A percentile compares a stretch with the other conserved stretches of the same genome.
phyloP scores from a whole-genome alignment of 2,888 invertebrate genomes.

The Dasypogon diadema region DNA sequence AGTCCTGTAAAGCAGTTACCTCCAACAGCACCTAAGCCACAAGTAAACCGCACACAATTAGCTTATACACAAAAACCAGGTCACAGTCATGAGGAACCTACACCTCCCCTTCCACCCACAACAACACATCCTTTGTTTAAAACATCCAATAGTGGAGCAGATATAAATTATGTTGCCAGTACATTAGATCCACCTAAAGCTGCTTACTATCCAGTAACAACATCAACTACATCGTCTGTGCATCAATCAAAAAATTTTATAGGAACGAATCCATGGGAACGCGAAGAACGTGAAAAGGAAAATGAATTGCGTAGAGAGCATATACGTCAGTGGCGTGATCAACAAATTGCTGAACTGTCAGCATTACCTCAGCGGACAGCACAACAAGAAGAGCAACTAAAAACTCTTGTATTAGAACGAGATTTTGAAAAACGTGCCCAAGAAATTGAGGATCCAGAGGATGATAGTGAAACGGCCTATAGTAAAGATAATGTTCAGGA shows the following conservation, averaged over 20 bases:
- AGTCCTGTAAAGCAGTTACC: conserved; percentile 71
- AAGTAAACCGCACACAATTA: conserved; percentile 62
- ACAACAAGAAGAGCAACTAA: conserved; percentile 88
- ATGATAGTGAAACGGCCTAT: conserved; percentile 72
- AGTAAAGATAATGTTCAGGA: conserved; percentile 70
- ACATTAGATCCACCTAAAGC: conserved; percentile 81
- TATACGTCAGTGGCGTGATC: conserved; percentile 84
- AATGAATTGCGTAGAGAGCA: conserved; percentile 80
- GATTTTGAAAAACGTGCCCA: conserved; percentile 94
- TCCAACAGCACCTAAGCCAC: conserved; percentile 73
- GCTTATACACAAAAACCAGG: conserved; percentile 53
- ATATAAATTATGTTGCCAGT: conserved; percentile 76
- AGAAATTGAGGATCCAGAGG: conserved; percentile 79
- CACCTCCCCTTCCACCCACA: conserved; percentile 78
- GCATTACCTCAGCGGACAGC: conserved; percentile 76
- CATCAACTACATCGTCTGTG: conserved; percentile 56
- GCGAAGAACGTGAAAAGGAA: conserved; percentile 91
- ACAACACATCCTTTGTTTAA: conserved; percentile 78
- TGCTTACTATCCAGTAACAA: conserved; percentile 74
- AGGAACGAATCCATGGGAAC: conserved; percentile 88
- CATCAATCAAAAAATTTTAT: conserved; percentile 59
- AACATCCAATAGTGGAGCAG: conserved; percentile 62
- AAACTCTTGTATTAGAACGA: conserved; percentile 90
- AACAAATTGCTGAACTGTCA: conserved; percentile 85
- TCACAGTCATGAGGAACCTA: conserved; percentile 57